phyloP scores from a whole-genome alignment of 2,113 vertebrate genomes.

The Echinops telfairi region DNA sequence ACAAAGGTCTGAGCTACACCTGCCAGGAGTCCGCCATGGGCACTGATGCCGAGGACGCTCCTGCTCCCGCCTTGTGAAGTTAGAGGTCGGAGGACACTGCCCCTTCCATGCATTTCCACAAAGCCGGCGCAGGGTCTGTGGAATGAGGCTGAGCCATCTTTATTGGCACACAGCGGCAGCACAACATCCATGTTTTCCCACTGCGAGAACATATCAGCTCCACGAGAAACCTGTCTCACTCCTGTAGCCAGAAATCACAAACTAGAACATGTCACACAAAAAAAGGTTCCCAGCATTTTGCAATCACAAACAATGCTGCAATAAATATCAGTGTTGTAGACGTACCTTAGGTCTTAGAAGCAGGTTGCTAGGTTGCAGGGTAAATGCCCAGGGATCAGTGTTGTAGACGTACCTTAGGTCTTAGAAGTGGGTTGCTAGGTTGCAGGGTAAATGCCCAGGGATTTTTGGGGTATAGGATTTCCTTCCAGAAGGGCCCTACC shows the following conservation, averaged over 20 bases:
- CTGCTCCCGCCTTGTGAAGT: too few relatives aligned
- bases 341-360: not conserved
- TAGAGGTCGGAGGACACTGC: too few relatives aligned
- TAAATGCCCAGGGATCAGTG: too few relatives aligned
- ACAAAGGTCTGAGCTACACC: too few relatives aligned
- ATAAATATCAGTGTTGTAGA: not conserved
- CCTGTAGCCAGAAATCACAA: not conserved
- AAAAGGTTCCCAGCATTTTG: not conserved
- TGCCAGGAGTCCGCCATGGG: too few relatives aligned
- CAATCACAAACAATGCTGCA: not conserved
- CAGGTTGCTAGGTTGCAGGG: not conserved
- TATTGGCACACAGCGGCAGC: not conserved
- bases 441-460: not conserved
- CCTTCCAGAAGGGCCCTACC: not conserved
- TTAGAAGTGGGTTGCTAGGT: not conserved
- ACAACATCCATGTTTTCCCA: not conserved
- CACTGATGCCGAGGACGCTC: too few relatives aligned
- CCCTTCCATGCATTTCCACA: too few relatives aligned
- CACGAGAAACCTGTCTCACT: not conserved
- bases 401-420: not conserved
- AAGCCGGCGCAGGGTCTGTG: not conserved
- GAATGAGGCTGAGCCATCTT: not conserved
- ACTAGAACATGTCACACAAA: slow-evolving; percentile 19
- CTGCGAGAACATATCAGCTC: not conserved
- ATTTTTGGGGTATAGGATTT: not conserved